Conservation (phyloP, 2,113 vertebrate species). For the Rhodinocichla rosea region DNA sequence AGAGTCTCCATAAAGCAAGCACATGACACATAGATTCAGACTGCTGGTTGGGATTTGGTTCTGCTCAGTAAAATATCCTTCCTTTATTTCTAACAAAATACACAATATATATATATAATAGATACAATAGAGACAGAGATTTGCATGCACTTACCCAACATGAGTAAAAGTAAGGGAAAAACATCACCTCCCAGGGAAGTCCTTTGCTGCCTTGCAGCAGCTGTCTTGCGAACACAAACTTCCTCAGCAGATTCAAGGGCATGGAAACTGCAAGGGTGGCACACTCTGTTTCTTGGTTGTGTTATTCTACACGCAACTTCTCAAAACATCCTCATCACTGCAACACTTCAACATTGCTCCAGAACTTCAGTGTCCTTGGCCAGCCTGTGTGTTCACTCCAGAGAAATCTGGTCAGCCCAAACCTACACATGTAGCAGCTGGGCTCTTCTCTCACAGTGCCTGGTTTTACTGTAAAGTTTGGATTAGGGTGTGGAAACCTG, state of each 20-base stretch:
- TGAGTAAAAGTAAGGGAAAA: background rate
- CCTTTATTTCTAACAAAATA: background rate
- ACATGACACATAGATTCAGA: accelerated
- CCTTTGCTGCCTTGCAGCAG: background rate
- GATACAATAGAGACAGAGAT: background rate
- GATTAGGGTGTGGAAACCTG: background rate
- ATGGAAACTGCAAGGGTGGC: background rate
- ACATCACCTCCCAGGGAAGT: background rate
- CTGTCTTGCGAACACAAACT: background rate
- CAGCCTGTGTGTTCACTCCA: background rate
- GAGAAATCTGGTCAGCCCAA: background rate
- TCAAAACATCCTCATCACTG: background rate
- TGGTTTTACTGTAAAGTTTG: background rate
- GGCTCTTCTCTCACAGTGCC: background rate
- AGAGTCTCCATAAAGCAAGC: background rate
- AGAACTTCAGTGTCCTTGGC: background rate
- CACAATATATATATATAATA: background rate
- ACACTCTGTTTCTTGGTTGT: background rate
- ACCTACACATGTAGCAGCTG: background rate
- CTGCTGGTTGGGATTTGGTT: background rate
- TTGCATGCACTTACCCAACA: background rate
- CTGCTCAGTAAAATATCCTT: background rate
- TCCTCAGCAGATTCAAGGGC: background rate
- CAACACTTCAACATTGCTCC: background rate
- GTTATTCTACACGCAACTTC: background rate